A percentile compares a stretch with the other conserved stretches of the same genome.
Evolutionary conservation across 2,888 invertebrate species (phyloP).

Genomic region (Hypomecis atomaria): DNA sequence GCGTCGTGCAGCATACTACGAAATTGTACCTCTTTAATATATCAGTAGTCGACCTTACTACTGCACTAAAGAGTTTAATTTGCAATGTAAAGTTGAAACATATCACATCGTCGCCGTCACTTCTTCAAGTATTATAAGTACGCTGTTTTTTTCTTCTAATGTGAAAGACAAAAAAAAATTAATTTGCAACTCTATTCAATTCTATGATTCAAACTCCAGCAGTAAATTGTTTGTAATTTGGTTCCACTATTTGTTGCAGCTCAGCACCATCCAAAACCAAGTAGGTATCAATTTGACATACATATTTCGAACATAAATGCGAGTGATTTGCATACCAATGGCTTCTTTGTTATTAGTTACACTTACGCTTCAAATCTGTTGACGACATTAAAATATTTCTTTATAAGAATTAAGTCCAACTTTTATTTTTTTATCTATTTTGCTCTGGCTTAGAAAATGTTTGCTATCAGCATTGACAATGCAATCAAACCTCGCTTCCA

Average conservation of each 20-base stretch:
- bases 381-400: neutral
- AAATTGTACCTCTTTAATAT: too few relatives aligned
- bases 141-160: too few relatives aligned
- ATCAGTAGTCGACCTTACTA: too few relatives aligned
- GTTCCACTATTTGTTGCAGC: slow-evolving; percentile 6
- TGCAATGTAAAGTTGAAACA: too few relatives aligned
- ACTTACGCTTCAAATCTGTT: slow-evolving; percentile 7
- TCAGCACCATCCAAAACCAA: neutral
- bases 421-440: slow-evolving; percentile 2
- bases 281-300: slow-evolving; percentile 25
- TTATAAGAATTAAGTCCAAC: neutral
- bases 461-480: slow-evolving; percentile 12
- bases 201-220: neutral
- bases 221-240: neutral
- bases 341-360: slow-evolving; percentile 19
- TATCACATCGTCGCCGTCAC: too few relatives aligned
- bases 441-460: neutral
- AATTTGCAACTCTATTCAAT: neutral
- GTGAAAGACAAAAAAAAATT: neutral
- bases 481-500: slow-evolving; percentile 14
- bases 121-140: too few relatives aligned
- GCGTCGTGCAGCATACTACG: too few relatives aligned
- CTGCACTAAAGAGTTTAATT: too few relatives aligned
- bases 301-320: slow-evolving; percentile 17
- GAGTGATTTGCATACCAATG: slow-evolving; percentile 29